Evolutionary conservation across 2,888 invertebrate genomes (phyloP).

Genomic region (Pristionchus arcanus): DNA sequence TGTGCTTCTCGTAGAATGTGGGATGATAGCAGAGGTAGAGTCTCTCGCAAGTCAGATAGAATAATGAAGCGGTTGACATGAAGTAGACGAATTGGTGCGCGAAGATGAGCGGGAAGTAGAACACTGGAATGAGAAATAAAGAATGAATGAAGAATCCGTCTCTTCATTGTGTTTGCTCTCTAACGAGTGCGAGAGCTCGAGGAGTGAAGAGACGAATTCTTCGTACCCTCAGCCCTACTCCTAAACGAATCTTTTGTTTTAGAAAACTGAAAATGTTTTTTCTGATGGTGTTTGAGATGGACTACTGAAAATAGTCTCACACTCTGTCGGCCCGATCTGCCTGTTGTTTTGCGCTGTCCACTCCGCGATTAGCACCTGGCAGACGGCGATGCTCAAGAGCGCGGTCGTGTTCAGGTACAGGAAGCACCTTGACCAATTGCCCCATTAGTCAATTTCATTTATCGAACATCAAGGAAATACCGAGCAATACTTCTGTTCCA

Average conservation of each 20-base stretch:
- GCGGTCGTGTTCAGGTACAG: not conserved
- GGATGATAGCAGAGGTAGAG: not conserved
- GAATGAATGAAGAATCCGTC: no score
- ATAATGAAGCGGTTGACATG: not conserved
- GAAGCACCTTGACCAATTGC: not conserved
- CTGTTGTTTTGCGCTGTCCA: not conserved
- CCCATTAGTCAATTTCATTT: not conserved
- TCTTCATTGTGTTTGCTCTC: no score
- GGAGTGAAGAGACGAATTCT: no score
- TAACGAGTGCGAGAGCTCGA: no score
- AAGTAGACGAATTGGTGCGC: not conserved
- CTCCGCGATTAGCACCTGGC: not conserved
- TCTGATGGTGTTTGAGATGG: no score
- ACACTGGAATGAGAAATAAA: not conserved
- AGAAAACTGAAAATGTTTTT: no score
- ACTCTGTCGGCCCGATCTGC: not conserved
- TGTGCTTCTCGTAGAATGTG: not conserved
- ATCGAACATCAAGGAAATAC: not conserved
- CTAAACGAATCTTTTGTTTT: no score
- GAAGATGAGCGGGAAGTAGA: slow-evolving; percentile 31
- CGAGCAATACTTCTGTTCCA: no score
- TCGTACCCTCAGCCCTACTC: no score
- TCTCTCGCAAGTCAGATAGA: not conserved
- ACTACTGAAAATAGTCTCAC: not conserved
- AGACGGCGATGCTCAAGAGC: not conserved